A percentile compares a stretch with the other conserved stretches of the same genome.
Conservation (phyloP, 30 jellyfish, hydroid and myxozoan species). For the Rhopilema esculentum region DNA sequence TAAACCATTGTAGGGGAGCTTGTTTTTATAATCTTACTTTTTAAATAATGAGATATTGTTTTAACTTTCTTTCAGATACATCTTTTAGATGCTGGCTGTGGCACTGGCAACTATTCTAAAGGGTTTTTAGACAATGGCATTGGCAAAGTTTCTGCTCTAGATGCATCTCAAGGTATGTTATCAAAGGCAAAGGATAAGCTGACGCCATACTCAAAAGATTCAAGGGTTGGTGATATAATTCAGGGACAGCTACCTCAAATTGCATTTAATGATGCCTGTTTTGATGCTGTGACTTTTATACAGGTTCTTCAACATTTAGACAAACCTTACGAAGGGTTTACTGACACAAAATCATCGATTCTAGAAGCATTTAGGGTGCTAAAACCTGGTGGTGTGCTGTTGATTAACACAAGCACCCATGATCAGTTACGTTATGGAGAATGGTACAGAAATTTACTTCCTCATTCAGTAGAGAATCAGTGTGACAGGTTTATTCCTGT, state of each 20-base stretch:
- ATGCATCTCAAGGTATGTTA: constrained; percentile 85
- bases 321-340: constrained; percentile 58
- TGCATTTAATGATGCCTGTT: constrained; percentile 73
- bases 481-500: constrained; percentile 46
- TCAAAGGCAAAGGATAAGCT: constrained; percentile 69
- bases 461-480: constrained; percentile 59
- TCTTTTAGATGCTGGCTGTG: constrained; percentile 95
- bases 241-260: constrained; percentile 65
- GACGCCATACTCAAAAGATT: constrained; percentile 4
- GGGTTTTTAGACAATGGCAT: constrained; percentile 83
- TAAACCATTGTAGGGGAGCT: too few species aligned
- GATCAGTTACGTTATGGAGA: constrained; percentile 71
- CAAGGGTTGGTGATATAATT: constrained; percentile 35
- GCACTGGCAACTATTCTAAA: constrained; percentile 88
- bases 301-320: constrained; percentile 91
- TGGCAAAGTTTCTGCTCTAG: constrained; percentile 73
- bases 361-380: constrained; percentile 83
- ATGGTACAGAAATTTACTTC: constrained; percentile 64
- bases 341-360: constrained; percentile 36
- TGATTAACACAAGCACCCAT: constrained; percentile 60
- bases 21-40: too few species aligned
- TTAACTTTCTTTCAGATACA: constrained; percentile 47
- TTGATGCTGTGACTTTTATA: constrained; percentile 82
- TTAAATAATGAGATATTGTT: background rate
- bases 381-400: constrained; percentile 87